Conservation (phyloP, 2,888 invertebrate genomes). For the Drosophila anomelani region DNA sequence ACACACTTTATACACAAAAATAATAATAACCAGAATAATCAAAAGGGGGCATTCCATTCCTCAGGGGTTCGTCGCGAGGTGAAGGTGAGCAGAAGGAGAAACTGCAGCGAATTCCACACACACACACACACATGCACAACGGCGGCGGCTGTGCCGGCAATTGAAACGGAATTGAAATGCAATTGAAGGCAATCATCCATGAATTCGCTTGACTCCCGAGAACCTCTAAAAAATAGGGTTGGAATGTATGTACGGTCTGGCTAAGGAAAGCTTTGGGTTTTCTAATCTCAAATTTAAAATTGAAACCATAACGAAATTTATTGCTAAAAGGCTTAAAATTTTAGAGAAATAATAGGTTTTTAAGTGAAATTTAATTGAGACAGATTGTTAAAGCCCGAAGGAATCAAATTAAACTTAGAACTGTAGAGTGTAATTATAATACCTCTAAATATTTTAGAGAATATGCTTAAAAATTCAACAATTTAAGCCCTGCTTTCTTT, state of each 20-base stretch:
- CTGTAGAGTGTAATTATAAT: too few species aligned
- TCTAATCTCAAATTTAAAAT: not conserved
- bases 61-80: constrained; percentile 28
- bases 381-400: not conserved
- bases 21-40: not conserved
- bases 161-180: constrained; percentile 40
- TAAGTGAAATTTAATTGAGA: not conserved
- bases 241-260: not conserved
- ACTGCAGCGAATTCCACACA: constrained; percentile 31
- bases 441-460: not conserved
- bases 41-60: constrained; percentile 17
- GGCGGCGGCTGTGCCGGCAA: constrained; percentile 18
- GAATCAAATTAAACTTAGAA: not conserved
- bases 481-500: too few species aligned
- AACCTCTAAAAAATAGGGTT: constrained; percentile 4
- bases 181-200: constrained; percentile 44
- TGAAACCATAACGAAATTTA: not conserved
- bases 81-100: constrained; percentile 44
- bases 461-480: not conserved
- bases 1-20: constrained; percentile 28
- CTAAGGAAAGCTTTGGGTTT: not conserved
- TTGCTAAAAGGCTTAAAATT: not conserved
- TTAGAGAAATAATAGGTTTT: not conserved
- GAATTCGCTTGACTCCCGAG: constrained; percentile 40
- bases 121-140: not conserved